A percentile compares a stretch with the other conserved stretches of the same genome.
phyloP scores from a whole-genome alignment of 2,888 invertebrate species.

The Cephus sareptanus region DNA sequence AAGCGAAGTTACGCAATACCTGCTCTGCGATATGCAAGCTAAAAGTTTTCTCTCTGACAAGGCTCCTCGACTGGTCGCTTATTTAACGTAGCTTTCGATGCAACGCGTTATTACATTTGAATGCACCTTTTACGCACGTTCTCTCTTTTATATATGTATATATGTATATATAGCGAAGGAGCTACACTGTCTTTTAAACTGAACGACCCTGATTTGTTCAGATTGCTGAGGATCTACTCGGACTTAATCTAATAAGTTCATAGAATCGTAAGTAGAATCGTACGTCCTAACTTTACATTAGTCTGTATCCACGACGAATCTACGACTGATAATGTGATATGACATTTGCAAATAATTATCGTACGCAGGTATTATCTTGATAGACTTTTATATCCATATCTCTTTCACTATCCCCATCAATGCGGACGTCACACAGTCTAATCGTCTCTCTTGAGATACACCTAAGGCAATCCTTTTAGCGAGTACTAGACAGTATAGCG shows the following conservation, averaged over 20 bases:
- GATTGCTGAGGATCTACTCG: background rate
- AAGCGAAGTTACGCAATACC: background rate
- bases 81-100: background rate
- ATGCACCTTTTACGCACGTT: background rate
- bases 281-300: background rate
- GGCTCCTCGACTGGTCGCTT: background rate
- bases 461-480: background rate
- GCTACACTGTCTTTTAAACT: background rate
- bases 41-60: background rate
- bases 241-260: background rate
- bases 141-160: background rate
- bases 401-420: background rate
- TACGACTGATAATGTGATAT: background rate
- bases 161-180: background rate
- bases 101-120: background rate
- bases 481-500: background rate
- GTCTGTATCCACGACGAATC: background rate
- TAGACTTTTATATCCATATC: background rate
- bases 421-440: background rate
- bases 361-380: background rate
- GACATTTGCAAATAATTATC: background rate
- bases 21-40: background rate
- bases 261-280: background rate
- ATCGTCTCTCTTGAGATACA: background rate
- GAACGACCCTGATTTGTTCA: background rate